These are phyloP conservation scores for Nematolebias whitei DNA, from an alignment of 2,113 vertebrate genomes.

Conservation along the genomic window DNA sequence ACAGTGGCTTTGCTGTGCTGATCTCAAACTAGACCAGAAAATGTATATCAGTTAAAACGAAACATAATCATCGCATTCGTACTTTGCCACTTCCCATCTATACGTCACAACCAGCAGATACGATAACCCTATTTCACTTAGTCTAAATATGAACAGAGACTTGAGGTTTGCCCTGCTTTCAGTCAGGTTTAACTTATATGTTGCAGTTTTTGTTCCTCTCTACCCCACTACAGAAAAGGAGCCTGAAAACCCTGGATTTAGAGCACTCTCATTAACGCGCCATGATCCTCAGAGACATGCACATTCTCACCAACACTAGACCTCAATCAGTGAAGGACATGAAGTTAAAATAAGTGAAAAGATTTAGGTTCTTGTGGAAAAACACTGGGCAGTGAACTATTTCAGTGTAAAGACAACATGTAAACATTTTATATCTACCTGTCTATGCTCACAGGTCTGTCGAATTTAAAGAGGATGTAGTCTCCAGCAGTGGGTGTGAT, in stretches of 20 bases:
- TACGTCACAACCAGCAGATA: background rate
- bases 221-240: slow-evolving; percentile 27
- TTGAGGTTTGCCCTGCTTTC: slow-evolving; percentile 1
- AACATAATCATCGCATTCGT: background rate
- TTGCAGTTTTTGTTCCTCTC: slow-evolving; percentile 21
- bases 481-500: slow-evolving; percentile 91
- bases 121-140: background rate
- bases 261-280: slow-evolving; percentile 71
- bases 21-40: background rate
- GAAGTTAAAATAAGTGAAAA: background rate
- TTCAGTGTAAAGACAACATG: background rate
- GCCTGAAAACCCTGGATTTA: slow-evolving; percentile 69
- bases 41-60: background rate
- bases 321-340: slow-evolving; percentile 20
- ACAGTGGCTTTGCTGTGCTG: too few species aligned
- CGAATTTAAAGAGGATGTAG: slow-evolving; percentile 96
- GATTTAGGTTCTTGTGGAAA: background rate
- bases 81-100: background rate
- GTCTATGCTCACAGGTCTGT: slow-evolving; percentile 92
- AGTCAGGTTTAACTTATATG: slow-evolving; percentile 15
- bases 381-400: background rate
- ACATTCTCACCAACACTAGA: background rate
- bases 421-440: slow-evolving; percentile 73
- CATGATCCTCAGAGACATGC: slow-evolving; percentile 44
- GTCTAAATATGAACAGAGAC: slow-evolving; percentile 18